Conservation (phyloP, 1,140 invertebrate species). For the Riptortus pedestris region DNA sequence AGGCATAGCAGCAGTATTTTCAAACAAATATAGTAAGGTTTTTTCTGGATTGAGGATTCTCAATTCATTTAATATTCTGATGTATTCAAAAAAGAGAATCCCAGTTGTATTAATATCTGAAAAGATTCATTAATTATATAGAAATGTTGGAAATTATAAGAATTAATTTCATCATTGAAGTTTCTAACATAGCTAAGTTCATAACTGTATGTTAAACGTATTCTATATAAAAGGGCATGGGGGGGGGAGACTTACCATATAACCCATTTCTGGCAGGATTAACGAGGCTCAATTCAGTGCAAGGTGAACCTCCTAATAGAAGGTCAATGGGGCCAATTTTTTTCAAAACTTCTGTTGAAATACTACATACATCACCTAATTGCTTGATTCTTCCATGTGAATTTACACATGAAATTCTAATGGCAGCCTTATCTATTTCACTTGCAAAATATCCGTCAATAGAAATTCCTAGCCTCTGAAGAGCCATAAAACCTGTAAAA, state of each 20-base stretch:
- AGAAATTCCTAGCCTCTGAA: not conserved
- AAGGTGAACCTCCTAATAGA: constrained; percentile 10
- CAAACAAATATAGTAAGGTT: constrained; percentile 15
- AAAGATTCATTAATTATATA: not conserved
- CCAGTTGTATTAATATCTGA: constrained; percentile 4
- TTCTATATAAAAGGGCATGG: not conserved
- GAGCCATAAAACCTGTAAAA: not conserved
- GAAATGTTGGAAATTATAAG: not conserved
- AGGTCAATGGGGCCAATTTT: not conserved
- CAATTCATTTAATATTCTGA: not conserved
- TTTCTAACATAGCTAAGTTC: not conserved
- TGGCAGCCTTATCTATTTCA: constrained; percentile 8
- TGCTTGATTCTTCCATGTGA: constrained; percentile 3
- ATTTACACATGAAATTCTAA: not conserved
- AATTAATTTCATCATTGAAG: not conserved
- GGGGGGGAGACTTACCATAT: not conserved
- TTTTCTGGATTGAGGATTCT: not conserved
- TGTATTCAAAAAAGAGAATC: constrained; percentile 12
- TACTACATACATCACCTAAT: not conserved
- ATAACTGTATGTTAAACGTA: not conserved
- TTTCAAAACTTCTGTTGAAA: not conserved
- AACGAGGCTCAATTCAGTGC: constrained; percentile 3
- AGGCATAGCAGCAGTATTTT: constrained; percentile 16
- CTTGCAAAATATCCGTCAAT: constrained; percentile 8
- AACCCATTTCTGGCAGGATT: constrained; percentile 11